phyloP scores from a whole-genome alignment of 1,140 invertebrate species.

The Colletes latitarsis region DNA sequence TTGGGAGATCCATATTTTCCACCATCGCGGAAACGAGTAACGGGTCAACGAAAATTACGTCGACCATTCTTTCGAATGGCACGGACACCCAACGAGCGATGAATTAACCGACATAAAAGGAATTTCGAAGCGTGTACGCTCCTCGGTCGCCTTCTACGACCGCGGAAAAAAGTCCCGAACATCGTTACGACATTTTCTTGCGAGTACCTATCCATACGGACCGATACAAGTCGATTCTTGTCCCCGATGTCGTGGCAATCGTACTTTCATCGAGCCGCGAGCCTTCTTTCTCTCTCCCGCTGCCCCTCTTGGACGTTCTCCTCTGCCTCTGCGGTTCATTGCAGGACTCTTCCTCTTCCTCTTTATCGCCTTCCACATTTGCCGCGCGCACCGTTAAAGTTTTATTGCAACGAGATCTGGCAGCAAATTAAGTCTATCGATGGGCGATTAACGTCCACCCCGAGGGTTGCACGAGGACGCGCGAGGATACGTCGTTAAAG shows the following conservation, averaged over 20 bases:
- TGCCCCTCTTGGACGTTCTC: too few species aligned
- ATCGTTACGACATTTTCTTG: constrained; percentile 60
- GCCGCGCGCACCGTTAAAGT: constrained; percentile 34
- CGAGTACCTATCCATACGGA: constrained; percentile 30
- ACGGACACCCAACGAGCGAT: constrained; percentile 1
- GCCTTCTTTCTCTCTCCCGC: constrained; percentile 27
- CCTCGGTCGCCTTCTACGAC: constrained; percentile 37
- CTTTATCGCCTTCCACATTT: constrained; percentile 35
- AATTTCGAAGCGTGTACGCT: constrained; percentile 49
- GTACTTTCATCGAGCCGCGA: constrained; percentile 52
- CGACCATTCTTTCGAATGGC: constrained; percentile 13
- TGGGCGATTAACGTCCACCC: background rate
- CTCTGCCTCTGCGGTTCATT: constrained; percentile 5
- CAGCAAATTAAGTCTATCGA: constrained; percentile 45
- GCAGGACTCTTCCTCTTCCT: constrained; percentile 22
- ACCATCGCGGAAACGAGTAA: background rate
- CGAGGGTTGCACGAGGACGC: background rate
- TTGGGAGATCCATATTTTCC: background rate
- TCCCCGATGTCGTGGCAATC: constrained; percentile 46
- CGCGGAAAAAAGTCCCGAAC: constrained; percentile 55
- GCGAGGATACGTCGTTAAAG: background rate
- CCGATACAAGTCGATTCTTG: constrained; percentile 53
- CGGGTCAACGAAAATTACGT: constrained; percentile 22
- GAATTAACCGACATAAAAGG: constrained; percentile 46
- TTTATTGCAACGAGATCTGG: constrained; percentile 43